Conservation (phyloP, 2,797 vertebrate species). For the Enteromius fasciolatus region DNA sequence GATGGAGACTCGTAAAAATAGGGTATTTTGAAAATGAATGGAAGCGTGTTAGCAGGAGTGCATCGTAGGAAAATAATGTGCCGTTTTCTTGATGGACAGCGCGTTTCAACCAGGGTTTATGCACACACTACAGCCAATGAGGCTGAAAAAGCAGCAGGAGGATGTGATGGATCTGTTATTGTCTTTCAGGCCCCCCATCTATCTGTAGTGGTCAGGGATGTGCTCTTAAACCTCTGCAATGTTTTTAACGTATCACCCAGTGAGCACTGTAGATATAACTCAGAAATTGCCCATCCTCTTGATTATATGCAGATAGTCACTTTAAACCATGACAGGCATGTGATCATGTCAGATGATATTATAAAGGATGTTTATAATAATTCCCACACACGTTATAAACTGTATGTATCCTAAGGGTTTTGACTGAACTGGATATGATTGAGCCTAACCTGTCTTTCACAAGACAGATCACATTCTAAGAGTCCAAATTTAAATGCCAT, state of each 20-base stretch:
- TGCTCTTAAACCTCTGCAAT: slow-evolving; percentile 35
- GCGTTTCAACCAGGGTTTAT: slow-evolving; percentile 54
- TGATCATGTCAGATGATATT: slow-evolving; percentile 6
- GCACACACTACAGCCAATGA: slow-evolving; percentile 57
- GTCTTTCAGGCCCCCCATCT: slow-evolving; percentile 42
- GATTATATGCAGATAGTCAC: slow-evolving; percentile 1
- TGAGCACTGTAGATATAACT: slow-evolving; percentile 9
- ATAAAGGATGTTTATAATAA: not conserved
- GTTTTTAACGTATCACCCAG: slow-evolving; percentile 30
- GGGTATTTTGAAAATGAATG: slow-evolving; percentile 48
- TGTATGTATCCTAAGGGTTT: not conserved
- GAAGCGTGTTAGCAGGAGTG: slow-evolving; percentile 49
- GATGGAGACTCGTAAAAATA: slow-evolving; percentile 43
- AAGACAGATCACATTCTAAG: not conserved
- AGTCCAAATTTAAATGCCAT: not conserved
- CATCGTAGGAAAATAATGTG: slow-evolving; percentile 48
- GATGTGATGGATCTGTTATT: slow-evolving; percentile 56
- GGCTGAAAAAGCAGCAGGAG: slow-evolving; percentile 48
- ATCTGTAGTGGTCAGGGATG: slow-evolving; percentile 49
- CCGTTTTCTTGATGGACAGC: slow-evolving; percentile 53
- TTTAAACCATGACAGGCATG: not conserved
- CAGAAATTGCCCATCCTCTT: slow-evolving; percentile 1
- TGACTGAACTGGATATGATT: not conserved
- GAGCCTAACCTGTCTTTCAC: not conserved
- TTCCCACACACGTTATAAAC: not conserved